These are phyloP conservation scores for Petrocephalus schoutedeni DNA, from an alignment of 2,797 vertebrate species.

Conservation along the genomic window DNA sequence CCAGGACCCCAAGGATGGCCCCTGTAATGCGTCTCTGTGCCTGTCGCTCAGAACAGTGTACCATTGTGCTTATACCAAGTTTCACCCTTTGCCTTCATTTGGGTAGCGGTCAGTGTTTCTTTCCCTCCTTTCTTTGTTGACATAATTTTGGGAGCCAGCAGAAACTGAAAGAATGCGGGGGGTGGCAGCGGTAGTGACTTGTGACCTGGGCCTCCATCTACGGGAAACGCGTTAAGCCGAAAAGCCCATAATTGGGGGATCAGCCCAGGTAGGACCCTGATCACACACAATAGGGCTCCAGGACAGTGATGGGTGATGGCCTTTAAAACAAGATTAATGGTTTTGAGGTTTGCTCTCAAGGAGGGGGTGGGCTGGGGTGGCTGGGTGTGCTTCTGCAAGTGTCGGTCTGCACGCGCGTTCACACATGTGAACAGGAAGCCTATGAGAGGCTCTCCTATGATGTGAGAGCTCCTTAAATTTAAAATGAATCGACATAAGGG, in stretches of 20 bases:
- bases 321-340: conserved; percentile 17
- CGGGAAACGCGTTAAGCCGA: not conserved
- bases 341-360: not conserved
- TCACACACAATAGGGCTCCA: not conserved
- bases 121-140: not conserved
- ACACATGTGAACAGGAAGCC: not conserved
- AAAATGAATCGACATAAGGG: not conserved
- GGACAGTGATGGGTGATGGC: conserved; percentile 17
- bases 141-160: not conserved
- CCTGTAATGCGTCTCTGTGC: not conserved
- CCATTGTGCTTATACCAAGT: not conserved
- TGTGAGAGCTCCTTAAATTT: not conserved
- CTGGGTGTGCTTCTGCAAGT: too few relatives aligned
- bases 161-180: not conserved
- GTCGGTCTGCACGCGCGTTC: not conserved
- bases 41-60: not conserved
- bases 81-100: not conserved
- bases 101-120: not conserved
- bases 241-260: not conserved
- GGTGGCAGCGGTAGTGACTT: not conserved
- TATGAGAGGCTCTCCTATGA: not conserved
- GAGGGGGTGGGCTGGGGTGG: not conserved
- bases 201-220: not conserved
- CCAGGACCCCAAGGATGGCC: not conserved
- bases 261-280: not conserved